Conservation (phyloP, 2,888 invertebrate genomes). For the Zaprionus lineosus region DNA sequence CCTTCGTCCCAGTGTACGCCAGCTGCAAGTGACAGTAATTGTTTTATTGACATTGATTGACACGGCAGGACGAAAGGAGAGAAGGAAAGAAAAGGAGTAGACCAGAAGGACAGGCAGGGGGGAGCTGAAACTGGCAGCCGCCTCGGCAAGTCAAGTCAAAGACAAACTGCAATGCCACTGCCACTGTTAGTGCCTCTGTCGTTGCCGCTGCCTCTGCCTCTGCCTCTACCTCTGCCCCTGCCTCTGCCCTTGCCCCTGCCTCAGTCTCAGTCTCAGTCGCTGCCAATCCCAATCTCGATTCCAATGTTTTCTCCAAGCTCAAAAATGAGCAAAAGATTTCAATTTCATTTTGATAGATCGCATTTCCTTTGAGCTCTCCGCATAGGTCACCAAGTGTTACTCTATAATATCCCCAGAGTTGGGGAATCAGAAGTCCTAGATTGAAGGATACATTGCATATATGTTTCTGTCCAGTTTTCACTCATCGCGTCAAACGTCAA, state of each 20-base stretch:
- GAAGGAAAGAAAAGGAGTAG: constrained; percentile 4
- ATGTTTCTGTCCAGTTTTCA: too few relatives aligned
- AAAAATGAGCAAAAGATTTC: constrained; percentile 79
- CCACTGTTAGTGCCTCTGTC: constrained; percentile 15
- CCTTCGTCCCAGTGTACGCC: constrained; percentile 37
- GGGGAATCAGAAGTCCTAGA: too few relatives aligned
- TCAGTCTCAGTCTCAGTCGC: not conserved
- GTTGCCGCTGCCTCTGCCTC: not conserved
- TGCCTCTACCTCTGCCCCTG: constrained; percentile 48
- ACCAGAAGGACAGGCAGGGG: constrained; percentile 4
- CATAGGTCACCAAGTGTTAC: constrained; percentile 13
- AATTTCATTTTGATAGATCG: constrained; percentile 78
- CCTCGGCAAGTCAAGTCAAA: constrained; percentile 69
- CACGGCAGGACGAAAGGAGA: constrained; percentile 35
- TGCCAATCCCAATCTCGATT: constrained; percentile 36
- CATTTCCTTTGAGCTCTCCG: constrained; percentile 33
- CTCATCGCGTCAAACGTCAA: too few relatives aligned
- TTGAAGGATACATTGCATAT: too few relatives aligned
- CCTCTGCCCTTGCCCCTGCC: not conserved
- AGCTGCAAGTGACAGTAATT: constrained; percentile 80
- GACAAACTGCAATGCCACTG: constrained; percentile 73
- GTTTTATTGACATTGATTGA: constrained; percentile 81
- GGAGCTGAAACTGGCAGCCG: constrained; percentile 7
- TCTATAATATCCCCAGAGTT: constrained; percentile 13
- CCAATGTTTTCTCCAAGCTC: constrained; percentile 47